Conservation (phyloP, 23 tunicate genomes). For the Ciona savignyi region DNA sequence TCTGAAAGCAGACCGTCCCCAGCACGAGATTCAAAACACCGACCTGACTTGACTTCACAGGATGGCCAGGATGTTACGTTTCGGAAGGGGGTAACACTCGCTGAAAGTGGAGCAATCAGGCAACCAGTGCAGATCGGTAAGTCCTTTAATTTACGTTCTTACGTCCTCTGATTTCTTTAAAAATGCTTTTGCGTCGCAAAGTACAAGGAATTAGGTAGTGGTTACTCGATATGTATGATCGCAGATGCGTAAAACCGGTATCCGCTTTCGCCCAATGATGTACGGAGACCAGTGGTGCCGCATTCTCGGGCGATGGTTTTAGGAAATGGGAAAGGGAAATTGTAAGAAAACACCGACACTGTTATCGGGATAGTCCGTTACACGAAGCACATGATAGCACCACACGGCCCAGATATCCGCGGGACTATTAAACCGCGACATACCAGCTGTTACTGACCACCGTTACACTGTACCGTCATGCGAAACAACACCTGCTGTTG, state of each 20-base stretch:
- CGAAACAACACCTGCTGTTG: neutral
- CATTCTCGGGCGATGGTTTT: neutral
- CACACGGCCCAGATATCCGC: neutral
- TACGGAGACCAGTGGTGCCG: neutral
- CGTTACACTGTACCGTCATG: neutral
- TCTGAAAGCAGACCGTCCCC: neutral
- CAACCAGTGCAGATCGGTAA: slow-evolving; percentile 70
- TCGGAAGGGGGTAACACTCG: slow-evolving; percentile 55
- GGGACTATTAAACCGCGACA: neutral
- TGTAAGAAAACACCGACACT: neutral
- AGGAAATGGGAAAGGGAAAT: neutral
- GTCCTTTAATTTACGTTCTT: too few species aligned
- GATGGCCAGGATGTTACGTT: slow-evolving; percentile 36
- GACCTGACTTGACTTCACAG: neutral
- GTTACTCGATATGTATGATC: neutral
- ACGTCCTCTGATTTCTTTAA: neutral
- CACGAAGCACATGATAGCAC: neutral
- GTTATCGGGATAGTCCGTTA: neutral
- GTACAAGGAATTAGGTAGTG: too few species aligned
- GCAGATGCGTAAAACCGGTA: neutral
- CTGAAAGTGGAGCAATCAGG: slow-evolving; percentile 37
- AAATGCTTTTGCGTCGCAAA: neutral
- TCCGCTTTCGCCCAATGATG: neutral
- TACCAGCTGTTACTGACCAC: neutral
- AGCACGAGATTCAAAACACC: neutral